These are phyloP conservation scores for Eolophus roseicapilla DNA, from an alignment of 2,113 vertebrate genomes.

Conservation along the genomic window DNA sequence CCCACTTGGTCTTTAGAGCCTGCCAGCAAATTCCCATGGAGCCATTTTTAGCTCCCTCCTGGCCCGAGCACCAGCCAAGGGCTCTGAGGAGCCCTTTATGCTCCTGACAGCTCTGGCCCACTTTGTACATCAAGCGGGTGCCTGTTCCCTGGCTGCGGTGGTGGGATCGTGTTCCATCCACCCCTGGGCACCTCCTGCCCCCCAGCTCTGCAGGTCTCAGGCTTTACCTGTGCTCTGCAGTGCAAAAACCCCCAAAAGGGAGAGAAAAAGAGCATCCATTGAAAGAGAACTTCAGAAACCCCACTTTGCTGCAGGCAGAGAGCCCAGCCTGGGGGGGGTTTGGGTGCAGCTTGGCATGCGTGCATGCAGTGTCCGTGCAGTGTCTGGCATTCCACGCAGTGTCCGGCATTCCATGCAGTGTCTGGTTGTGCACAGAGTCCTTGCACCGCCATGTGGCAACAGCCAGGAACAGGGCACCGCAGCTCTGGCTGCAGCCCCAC, in stretches of 20 bases:
- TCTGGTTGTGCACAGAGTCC: background rate
- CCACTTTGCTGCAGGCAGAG: background rate
- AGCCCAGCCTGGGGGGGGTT: fast-evolving
- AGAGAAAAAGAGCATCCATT: fast-evolving
- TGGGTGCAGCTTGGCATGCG: background rate
- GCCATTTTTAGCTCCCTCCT: constrained; percentile 67
- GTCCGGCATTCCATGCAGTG: background rate
- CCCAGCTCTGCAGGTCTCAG: background rate
- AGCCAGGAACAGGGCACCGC: background rate
- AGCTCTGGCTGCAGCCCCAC: background rate
- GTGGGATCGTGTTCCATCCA: fast-evolving
- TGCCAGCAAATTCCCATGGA: constrained; percentile 56
- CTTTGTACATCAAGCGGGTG: background rate
- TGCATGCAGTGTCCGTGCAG: fast-evolving
- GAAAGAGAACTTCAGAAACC: fast-evolving
- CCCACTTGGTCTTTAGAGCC: background rate
- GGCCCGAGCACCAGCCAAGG: background rate
- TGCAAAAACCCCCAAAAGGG: fast-evolving
- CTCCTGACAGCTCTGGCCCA: constrained; percentile 15
- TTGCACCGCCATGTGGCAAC: constrained; percentile 47
- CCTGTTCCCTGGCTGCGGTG: background rate
- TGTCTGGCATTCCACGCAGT: background rate
- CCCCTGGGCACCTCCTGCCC: background rate
- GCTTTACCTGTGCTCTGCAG: background rate
- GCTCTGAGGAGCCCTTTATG: constrained; percentile 18